Base-by-base conservation (phyloP, 2,888 invertebrate genomes). In the Agriopis aurantiaria region DNA sequence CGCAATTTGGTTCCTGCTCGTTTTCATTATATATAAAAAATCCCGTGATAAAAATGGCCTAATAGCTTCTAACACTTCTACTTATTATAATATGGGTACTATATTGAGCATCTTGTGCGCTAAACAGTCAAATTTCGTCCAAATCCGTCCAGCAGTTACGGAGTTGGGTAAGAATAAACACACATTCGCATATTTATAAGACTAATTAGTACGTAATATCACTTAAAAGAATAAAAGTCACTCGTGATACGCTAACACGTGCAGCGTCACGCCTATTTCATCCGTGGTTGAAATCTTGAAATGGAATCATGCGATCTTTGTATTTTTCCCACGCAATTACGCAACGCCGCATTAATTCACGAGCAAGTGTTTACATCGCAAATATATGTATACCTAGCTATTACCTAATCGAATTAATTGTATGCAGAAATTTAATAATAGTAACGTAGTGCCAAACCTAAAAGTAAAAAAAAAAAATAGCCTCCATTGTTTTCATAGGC, bases 241-340 rank as follows among this genome's bases (percentile, higher is more conserved):
- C 40, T 40, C n/a, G 23, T 46, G 65, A 58, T 45, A 56, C 48
- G 53, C n/a, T 63, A 14, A 46, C 69, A 57, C 65, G 65, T 61
- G 69, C 57, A 23, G 7, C 8, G 40, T 8, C 8, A 46, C n/a
- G 45, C 64, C 33, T 63, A 52, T 71, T 71, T 71, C 72, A 72
- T 72, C 64, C 69, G 62, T 49, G 63, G 52, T 64, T 65, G 17
- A 23, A 23, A 23, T 23, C 17, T 23, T 23, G 17, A 23, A 23
- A 23, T 23, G 62, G 65, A 72, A 69, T 68, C 69, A 70, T 74
- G 76, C 69, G 76, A 75, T 75, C 72, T 78, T 78, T 65, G 76
- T 66, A 77, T 79, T 77, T 75, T 82, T 86, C 85, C 77, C 86
- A 86, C 85, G 83, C 79, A 73, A 81, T 85, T 83, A 78, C 74